Evolutionary conservation across 2,888 invertebrate species (phyloP).

Genomic region (Dilophus febrilis): DNA sequence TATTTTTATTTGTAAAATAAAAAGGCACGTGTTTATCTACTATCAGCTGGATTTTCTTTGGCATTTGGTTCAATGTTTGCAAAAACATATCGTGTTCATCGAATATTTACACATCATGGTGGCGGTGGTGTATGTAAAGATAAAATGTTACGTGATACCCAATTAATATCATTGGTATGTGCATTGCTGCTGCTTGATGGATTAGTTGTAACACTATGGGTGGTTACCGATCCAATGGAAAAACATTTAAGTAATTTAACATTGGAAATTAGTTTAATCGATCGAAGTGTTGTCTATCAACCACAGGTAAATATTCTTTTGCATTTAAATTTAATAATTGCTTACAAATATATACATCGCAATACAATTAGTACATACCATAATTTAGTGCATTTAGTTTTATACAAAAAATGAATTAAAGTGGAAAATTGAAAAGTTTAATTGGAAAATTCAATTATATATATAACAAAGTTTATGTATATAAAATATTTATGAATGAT

Average conservation of each 20-base stretch:
- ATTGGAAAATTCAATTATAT: no score
- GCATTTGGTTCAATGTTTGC: conserved; percentile 92
- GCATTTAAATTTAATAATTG: no score
- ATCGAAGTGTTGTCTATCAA: conserved; percentile 70
- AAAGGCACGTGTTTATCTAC: conserved; percentile 71
- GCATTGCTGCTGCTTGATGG: conserved; percentile 68
- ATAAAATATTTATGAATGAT: no score
- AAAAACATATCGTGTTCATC: conserved; percentile 81
- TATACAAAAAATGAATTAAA: no score
- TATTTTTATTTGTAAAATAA: no score
- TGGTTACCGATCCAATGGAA: conserved; percentile 72
- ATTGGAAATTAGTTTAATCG: conserved; percentile 54
- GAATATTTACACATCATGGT: conserved; percentile 71
- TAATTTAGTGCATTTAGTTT: neutral
- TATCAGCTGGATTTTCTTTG: conserved; percentile 79
- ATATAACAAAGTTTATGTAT: no score
- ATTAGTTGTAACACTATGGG: conserved; percentile 69
- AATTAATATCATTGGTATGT: conserved; percentile 68
- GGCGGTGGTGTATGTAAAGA: conserved; percentile 75
- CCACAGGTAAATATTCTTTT: conserved; percentile 55
- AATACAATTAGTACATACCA: neutral
- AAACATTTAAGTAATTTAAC: conserved; percentile 68
- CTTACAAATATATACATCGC: neutral
- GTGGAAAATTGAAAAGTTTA: no score
- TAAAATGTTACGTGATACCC: conserved; percentile 79